These are phyloP conservation scores for Sebastes matsubarae DNA, from an alignment of 2,797 vertebrate species.

Conservation along the genomic window DNA sequence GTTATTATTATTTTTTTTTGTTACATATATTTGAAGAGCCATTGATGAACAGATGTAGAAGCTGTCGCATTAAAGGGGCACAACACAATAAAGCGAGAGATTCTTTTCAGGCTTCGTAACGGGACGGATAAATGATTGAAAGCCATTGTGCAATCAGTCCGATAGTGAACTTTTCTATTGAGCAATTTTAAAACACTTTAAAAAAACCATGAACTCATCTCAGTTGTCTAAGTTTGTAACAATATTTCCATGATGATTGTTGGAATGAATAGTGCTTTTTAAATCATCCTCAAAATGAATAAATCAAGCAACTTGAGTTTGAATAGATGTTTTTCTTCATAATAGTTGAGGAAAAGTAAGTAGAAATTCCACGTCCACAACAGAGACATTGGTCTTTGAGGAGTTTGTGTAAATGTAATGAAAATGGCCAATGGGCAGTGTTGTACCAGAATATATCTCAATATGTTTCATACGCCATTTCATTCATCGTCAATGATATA, in stretches of 20 bases:
- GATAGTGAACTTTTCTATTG: slow-evolving; percentile 46
- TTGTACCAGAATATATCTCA: slow-evolving; percentile 8
- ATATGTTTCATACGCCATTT: slow-evolving; percentile 19
- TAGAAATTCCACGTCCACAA: neutral
- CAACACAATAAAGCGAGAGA: neutral
- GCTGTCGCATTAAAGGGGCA: neutral
- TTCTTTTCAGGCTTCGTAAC: slow-evolving; percentile 44
- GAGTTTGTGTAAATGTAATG: slow-evolving; percentile 38
- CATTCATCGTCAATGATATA: slow-evolving; percentile 32
- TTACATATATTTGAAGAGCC: slow-evolving; percentile 15
- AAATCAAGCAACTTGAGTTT: neutral
- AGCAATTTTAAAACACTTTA: slow-evolving; percentile 40
- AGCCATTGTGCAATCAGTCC: neutral
- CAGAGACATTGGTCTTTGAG: neutral
- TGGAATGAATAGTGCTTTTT: slow-evolving; percentile 18
- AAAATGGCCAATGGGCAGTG: neutral
- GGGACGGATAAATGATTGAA: neutral
- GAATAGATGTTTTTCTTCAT: neutral
- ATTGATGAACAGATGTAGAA: slow-evolving; percentile 27
- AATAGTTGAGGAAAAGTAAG: neutral
- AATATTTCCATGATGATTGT: slow-evolving; percentile 23
- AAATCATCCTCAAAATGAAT: neutral
- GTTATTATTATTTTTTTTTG: slow-evolving; percentile 17
- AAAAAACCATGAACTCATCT: slow-evolving; percentile 21
- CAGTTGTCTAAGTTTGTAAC: slow-evolving; percentile 8